A percentile compares a stretch with the other conserved stretches of the same genome.
Conservation (phyloP, 1,140 invertebrate genomes). For the Drosophila yakuba region DNA sequence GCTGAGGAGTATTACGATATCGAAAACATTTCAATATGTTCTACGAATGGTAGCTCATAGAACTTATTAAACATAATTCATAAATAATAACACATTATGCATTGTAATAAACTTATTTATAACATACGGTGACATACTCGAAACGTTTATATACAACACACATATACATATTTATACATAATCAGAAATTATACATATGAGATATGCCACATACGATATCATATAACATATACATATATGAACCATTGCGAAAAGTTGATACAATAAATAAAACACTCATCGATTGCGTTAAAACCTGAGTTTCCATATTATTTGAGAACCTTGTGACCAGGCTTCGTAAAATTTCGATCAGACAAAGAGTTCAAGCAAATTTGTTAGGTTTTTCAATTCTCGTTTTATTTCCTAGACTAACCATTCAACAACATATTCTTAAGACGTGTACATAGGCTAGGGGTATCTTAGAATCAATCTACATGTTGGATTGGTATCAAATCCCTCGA, state of each 20-base stretch:
- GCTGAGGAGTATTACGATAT: constrained; percentile 31
- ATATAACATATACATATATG: constrained; percentile 67
- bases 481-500: constrained; percentile 59
- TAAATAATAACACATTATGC: constrained; percentile 45
- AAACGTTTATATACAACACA: constrained; percentile 59
- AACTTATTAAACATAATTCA: constrained; percentile 47
- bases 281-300: constrained; percentile 43
- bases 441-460: constrained; percentile 51
- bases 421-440: constrained; percentile 34
- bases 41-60: constrained; percentile 58
- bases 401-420: constrained; percentile 41
- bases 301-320: not conserved
- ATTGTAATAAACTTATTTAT: constrained; percentile 52
- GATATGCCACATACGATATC: constrained; percentile 61
- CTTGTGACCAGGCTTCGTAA: too few relatives aligned
- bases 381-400: constrained; percentile 31
- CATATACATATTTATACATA: constrained; percentile 75
- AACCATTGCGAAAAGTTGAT: constrained; percentile 70
- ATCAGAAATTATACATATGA: constrained; percentile 71
- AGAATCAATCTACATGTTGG: constrained; percentile 44
- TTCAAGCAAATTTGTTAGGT: too few relatives aligned
- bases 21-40: constrained; percentile 63
- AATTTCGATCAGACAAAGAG: too few relatives aligned
- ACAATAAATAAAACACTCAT: constrained; percentile 77
- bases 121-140: constrained; percentile 47